A percentile compares a stretch with the other conserved stretches of the same genome.
phyloP scores from a whole-genome alignment of 2,113 vertebrate genomes.

The Piaya cayana region DNA sequence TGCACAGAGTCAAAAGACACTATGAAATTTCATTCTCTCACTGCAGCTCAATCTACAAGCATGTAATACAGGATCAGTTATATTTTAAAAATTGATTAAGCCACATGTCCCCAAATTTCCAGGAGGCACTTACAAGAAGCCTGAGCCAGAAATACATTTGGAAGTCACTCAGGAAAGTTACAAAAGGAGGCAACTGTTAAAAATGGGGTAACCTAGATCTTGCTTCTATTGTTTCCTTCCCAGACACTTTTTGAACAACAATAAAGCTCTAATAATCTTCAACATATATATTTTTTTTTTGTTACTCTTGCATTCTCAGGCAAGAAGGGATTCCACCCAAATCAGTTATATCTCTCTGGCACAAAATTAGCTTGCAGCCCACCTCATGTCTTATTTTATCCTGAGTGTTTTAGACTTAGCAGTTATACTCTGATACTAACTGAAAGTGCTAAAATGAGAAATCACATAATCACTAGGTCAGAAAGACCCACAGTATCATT shows the following conservation, averaged over 20 bases:
- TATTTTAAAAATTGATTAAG: not conserved
- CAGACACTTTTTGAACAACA: not conserved
- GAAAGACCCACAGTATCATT: no score
- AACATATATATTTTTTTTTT: not conserved
- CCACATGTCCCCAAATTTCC: fast-evolving
- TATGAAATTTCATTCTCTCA: not conserved
- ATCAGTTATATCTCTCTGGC: not conserved
- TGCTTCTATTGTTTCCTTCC: not conserved
- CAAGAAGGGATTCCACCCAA: not conserved
- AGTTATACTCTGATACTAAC: not conserved
- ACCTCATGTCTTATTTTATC: not conserved
- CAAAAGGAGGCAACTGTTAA: not conserved
- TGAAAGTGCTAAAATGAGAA: not conserved
- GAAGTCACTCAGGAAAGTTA: not conserved
- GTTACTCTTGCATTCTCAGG: not conserved
- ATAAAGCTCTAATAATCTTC: not conserved
- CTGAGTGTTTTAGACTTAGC: not conserved
- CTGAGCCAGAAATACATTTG: not conserved
- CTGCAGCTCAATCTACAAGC: not conserved
- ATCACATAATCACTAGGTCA: no score
- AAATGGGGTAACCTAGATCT: not conserved
- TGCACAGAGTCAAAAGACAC: not conserved
- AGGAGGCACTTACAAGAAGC: not conserved
- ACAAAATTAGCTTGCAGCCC: not conserved
- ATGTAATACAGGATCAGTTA: not conserved